A percentile compares a stretch with the other conserved stretches of the same genome.
Evolutionary conservation across 1,140 invertebrate species (phyloP).

Genomic region (Cepaea nemoralis): DNA sequence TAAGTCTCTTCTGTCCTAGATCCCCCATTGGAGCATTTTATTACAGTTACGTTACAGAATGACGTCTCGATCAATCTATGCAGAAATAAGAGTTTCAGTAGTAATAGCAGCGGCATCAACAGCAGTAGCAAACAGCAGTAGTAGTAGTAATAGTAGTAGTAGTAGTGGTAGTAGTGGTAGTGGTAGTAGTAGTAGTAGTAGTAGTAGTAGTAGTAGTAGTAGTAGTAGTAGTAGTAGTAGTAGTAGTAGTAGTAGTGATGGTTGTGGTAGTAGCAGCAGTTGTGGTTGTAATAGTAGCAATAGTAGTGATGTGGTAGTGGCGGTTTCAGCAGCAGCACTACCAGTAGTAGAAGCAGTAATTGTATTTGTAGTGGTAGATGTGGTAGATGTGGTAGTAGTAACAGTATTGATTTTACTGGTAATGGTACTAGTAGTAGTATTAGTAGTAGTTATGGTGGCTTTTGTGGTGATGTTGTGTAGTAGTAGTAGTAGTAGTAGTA

Average conservation of each 20-base stretch:
- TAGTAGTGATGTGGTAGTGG: no score
- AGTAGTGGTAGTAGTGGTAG: not conserved
- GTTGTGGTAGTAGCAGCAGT: no score
- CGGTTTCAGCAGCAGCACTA: no score
- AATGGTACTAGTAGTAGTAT: not conserved
- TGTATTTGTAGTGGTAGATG: not conserved
- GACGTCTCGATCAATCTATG: no score
- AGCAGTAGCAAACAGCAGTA: not conserved
- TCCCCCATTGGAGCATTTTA: no score
- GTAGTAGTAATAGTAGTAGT: not conserved
- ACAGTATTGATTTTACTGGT: not conserved
- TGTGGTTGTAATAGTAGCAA: no score
- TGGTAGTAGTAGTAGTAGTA: not conserved
- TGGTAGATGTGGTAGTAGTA: not conserved
- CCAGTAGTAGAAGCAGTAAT: no score
- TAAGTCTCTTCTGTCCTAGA: no score
- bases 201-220: slow-evolving; percentile 5
- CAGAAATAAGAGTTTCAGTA: not conserved
- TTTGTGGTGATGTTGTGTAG: no score
- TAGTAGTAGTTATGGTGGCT: no score
- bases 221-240: slow-evolving; percentile 5
- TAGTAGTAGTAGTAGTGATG: not conserved
- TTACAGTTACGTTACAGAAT: no score
- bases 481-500: no score
- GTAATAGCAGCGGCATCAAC: not conserved